phyloP scores from a whole-genome alignment of 2,113 vertebrate genomes.

The mouse (Mus musculus) region GRCm39 chr4:152653501-152654000 shows the following conservation, averaged over 20 bases:
- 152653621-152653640: neutral
- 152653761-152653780: neutral
- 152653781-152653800: no score
- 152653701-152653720: neutral
- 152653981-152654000: neutral
- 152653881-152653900: neutral
- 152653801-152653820: accelerated
- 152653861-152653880: neutral
- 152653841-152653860: accelerated
- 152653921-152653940: neutral
- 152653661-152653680: neutral
- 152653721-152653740: neutral
- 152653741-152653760: neutral
- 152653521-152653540: neutral
- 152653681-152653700: neutral
- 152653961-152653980: neutral
- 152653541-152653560: neutral
- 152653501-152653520: constrained; percentile 10
- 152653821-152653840: accelerated
- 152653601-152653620: neutral
- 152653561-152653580: constrained; percentile 36
- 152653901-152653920: neutral
- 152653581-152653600: neutral
- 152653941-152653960: neutral
- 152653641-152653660: neutral